Evolutionary conservation across 2,888 invertebrate genomes (phyloP).

Genomic region (Heterodera filipjevi): DNA sequence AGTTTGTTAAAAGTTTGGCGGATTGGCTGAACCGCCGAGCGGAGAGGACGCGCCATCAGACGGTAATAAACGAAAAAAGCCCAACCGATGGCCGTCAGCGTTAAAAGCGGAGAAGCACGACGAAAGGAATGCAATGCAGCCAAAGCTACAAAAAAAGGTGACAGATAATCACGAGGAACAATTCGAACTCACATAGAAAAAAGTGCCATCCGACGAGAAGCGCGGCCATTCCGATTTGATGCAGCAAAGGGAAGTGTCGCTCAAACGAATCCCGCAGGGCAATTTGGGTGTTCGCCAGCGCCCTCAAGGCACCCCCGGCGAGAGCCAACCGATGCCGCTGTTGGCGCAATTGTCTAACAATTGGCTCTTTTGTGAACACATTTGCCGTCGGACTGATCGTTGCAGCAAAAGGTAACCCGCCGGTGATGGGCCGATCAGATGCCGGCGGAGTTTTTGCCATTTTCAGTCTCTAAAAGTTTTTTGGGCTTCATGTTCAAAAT

Average conservation of each 20-base stretch:
- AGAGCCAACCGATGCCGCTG: not conserved
- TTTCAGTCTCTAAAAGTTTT: not conserved
- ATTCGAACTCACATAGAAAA: not conserved
- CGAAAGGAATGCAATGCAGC: constrained; percentile 12
- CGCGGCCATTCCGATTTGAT: not conserved
- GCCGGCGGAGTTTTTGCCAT: not conserved
- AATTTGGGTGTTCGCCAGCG: not conserved
- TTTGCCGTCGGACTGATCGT: not conserved
- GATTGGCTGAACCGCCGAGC: not conserved
- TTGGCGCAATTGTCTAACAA: not conserved
- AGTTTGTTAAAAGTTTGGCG: not conserved
- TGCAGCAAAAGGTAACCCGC: not conserved
- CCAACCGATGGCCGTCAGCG: constrained; percentile 12
- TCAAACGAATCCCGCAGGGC: constrained; percentile 1
- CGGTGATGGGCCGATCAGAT: not conserved
- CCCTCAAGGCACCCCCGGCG: not conserved
- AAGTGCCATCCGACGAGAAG: constrained; percentile 19
- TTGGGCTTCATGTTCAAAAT: not conserved
- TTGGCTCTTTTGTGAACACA: not conserved
- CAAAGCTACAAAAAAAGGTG: not conserved
- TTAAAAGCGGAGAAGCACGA: constrained; percentile 9
- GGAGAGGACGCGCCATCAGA: not conserved
- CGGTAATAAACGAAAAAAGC: not conserved
- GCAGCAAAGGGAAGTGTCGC: not conserved
- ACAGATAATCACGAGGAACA: not conserved